Evolutionary conservation across 2,888 invertebrate species (phyloP).

Genomic region (Melikaiella ostensackeni): DNA sequence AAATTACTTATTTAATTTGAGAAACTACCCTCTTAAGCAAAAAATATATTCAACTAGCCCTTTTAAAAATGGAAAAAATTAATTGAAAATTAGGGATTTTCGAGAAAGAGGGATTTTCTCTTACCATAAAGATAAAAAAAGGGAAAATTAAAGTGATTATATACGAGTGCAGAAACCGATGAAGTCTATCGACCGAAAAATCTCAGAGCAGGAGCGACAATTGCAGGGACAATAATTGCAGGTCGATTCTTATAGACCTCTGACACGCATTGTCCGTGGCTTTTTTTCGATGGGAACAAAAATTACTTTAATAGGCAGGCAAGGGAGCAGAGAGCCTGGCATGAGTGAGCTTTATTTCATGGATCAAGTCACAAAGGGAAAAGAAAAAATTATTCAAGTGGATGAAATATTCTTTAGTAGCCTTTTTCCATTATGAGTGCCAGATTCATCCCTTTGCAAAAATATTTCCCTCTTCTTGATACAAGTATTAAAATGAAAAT

Average conservation of each 20-base stretch:
- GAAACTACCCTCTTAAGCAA: not conserved
- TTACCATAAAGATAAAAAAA: not conserved
- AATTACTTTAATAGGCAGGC: conserved; percentile 40
- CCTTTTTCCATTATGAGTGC: too few relatives aligned
- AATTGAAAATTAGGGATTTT: not conserved
- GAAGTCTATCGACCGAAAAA: conserved; percentile 26
- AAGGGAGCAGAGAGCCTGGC: conserved; percentile 17
- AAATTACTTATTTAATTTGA: not conserved
- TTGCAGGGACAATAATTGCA: conserved; percentile 60
- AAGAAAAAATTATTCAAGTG: not conserved
- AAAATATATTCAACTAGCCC: too few relatives aligned
- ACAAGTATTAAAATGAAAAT: not conserved
- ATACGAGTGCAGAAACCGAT: not conserved
- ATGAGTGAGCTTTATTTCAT: conserved; percentile 15
- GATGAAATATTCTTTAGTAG: not conserved
- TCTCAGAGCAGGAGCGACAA: conserved; percentile 36
- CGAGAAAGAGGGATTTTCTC: not conserved
- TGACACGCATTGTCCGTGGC: conserved; percentile 63
- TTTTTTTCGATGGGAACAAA: conserved; percentile 54
- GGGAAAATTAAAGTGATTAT: not conserved
- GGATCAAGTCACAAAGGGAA: not conserved
- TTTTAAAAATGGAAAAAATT: too few relatives aligned
- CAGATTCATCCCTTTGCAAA: not conserved
- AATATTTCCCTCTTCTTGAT: not conserved
- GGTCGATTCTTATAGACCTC: conserved; percentile 62